These are phyloP conservation scores for Synergus japonicus DNA, from an alignment of 2,888 invertebrate genomes.

Conservation along the genomic window DNA sequence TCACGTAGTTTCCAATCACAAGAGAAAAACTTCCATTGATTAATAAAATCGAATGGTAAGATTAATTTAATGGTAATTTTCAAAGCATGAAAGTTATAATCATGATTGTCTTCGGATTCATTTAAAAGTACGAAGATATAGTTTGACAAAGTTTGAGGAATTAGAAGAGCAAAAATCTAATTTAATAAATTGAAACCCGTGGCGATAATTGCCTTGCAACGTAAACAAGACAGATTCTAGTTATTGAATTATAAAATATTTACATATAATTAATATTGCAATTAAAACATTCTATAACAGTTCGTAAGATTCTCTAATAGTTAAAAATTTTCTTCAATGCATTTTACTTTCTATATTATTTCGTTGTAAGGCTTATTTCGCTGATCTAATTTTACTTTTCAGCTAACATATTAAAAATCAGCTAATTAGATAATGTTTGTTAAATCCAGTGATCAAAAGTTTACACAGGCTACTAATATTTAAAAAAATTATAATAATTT, in stretches of 20 bases:
- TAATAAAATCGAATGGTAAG: not conserved
- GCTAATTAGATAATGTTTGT: not conserved
- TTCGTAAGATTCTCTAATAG: conserved; percentile 6
- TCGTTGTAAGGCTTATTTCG: conserved; percentile 26
- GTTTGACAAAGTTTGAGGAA: not conserved
- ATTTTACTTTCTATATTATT: conserved; percentile 16
- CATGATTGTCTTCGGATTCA: conserved; percentile 20
- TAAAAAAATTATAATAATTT: not conserved
- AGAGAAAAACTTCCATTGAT: not conserved
- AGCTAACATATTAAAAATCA: conserved; percentile 14
- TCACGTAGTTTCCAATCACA: conserved; percentile 6
- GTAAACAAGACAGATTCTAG: not conserved
- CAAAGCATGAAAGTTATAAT: not conserved
- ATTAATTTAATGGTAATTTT: conserved; percentile 7
- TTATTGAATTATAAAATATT: not conserved
- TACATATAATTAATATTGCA: not conserved
- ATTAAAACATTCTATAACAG: not conserved
- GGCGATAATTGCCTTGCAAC: not conserved
- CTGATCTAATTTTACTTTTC: not conserved
- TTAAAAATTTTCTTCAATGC: not conserved
- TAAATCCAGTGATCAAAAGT: not conserved
- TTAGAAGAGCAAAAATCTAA: not conserved
- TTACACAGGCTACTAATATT: not conserved
- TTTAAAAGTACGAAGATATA: not conserved
- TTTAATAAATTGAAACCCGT: not conserved